Percentiles rank a stretch among this genome's conserved stretches.
These are phyloP conservation scores for Drosophila murphyi DNA, from an alignment of 1,140 invertebrate genomes.

Conservation along the genomic window DNA sequence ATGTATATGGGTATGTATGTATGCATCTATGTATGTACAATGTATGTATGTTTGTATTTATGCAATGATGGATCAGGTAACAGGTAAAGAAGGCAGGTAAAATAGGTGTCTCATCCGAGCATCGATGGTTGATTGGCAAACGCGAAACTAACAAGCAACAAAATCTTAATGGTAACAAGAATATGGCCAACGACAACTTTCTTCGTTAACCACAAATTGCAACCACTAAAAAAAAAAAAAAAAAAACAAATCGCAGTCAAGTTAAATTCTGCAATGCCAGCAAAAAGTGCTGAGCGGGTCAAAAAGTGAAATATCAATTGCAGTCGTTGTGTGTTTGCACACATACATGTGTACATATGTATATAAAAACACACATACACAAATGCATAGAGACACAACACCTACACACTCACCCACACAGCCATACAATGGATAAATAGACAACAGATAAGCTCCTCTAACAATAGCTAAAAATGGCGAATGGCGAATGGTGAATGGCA, in stretches of 20 bases:
- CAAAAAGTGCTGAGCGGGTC: neutral
- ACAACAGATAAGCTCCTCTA: constrained; percentile 50
- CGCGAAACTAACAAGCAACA: constrained; percentile 8
- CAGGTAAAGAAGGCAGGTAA: constrained; percentile 17
- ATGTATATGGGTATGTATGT: neutral
- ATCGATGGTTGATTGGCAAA: constrained; percentile 21
- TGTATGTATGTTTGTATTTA: neutral
- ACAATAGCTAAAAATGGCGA: constrained; percentile 32
- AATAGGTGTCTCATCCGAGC: constrained; percentile 4
- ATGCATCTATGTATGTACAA: neutral
- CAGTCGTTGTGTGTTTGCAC: neutral
- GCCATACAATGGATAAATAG: constrained; percentile 7
- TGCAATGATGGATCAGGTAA: constrained; percentile 25
- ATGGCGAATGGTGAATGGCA: constrained; percentile 22
- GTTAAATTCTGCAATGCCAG: neutral
- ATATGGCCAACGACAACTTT: neutral
- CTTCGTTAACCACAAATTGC: neutral
- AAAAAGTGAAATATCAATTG: constrained; percentile 1
- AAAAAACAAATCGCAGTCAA: neutral
- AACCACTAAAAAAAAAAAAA: constrained; percentile 4
- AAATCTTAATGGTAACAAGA: neutral
- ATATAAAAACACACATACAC: neutral
- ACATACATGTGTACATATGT: neutral
- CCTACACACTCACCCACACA: constrained; percentile 16
- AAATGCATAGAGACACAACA: constrained; percentile 5